Evolutionary conservation across 2,797 vertebrate genomes (phyloP).

Genomic region (Huso huso): DNA sequence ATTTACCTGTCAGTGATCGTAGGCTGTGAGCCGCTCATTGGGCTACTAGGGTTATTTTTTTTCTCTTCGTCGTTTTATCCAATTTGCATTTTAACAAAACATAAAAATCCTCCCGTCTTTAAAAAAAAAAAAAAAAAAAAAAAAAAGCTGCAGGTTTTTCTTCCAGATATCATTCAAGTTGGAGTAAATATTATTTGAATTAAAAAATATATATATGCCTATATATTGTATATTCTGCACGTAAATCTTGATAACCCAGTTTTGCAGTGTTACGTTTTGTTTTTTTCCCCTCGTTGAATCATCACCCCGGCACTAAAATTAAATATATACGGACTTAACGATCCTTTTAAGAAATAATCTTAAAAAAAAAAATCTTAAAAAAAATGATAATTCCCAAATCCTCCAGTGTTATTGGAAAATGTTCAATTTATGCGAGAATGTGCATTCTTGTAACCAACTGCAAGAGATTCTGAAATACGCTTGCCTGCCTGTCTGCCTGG

Average conservation of each 20-base stretch:
- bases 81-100: constrained; percentile 78
- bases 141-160: background rate
- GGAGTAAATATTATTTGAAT: no score
- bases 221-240: no score
- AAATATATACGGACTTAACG: no score
- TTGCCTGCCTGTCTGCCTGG: background rate
- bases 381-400: background rate
- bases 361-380: no score
- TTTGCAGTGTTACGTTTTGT: no score
- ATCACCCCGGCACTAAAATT: no score
- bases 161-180: background rate
- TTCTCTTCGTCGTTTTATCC: constrained; percentile 69
- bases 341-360: no score
- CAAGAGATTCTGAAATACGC: constrained; percentile 5
- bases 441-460: background rate
- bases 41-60: constrained; percentile 77
- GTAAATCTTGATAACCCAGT: no score
- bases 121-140: constrained; percentile 17
- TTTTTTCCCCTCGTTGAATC: no score
- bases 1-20: constrained; percentile 89
- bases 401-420: background rate
- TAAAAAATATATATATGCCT: no score
- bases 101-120: constrained; percentile 37
- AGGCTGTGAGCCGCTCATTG: constrained; percentile 98
- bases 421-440: background rate